Conservation (phyloP, 2,113 vertebrate genomes). For the Cryptotis parvus region DNA sequence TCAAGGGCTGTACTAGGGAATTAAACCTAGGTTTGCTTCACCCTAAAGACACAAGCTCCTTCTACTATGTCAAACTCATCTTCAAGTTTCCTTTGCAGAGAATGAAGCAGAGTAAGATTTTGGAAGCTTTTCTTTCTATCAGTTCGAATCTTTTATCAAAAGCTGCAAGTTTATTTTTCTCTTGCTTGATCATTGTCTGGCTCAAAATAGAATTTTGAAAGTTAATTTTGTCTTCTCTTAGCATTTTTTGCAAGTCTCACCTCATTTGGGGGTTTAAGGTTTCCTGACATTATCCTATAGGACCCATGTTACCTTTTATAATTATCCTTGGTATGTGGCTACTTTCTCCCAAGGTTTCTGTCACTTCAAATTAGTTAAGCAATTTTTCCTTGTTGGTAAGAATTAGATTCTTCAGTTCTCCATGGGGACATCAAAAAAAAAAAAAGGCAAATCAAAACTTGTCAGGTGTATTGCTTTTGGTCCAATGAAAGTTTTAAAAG, state of each 20-base stretch:
- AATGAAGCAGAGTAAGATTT: slow-evolving; percentile 49
- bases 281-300: slow-evolving; percentile 73
- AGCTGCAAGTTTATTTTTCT: slow-evolving; percentile 4
- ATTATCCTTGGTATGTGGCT: slow-evolving; percentile 75
- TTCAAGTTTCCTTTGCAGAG: slow-evolving; percentile 42
- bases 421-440: slow-evolving; percentile 64
- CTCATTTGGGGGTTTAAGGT: slow-evolving; percentile 64
- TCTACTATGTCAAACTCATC: not conserved
- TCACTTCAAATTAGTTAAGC: slow-evolving; percentile 78
- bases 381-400: slow-evolving; percentile 78
- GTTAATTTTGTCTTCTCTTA: slow-evolving; percentile 34
- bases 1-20: slow-evolving; percentile 7
- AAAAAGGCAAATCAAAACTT: slow-evolving; percentile 67
- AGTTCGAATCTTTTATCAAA: slow-evolving; percentile 13
- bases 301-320: slow-evolving; percentile 70
- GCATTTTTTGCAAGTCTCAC: slow-evolving; percentile 66
- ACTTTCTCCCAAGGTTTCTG: slow-evolving; percentile 77
- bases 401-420: slow-evolving; percentile 66
- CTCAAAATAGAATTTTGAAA: slow-evolving; percentile 62
- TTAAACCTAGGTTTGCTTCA: slow-evolving; percentile 27
- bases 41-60: not conserved
- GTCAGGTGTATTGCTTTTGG: slow-evolving; percentile 54
- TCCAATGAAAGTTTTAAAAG: slow-evolving; percentile 59
- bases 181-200: slow-evolving; percentile 19
- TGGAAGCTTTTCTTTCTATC: slow-evolving; percentile 12